These are phyloP conservation scores for Embiotoca jacksoni DNA, from an alignment of 2,113 vertebrate genomes.

Conservation along the genomic window DNA sequence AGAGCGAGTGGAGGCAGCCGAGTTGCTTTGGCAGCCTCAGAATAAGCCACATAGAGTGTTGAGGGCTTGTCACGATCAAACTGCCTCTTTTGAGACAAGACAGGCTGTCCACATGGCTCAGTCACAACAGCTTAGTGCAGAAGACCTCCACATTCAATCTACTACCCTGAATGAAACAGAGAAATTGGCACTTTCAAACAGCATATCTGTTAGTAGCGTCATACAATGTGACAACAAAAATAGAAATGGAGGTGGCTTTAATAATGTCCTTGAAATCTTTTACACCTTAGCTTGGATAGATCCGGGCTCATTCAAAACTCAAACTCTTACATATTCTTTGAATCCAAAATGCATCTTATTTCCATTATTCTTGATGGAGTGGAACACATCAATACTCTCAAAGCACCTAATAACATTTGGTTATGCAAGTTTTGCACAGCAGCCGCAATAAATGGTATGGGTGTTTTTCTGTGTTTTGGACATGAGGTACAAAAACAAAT, in stretches of 20 bases:
- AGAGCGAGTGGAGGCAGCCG: constrained; percentile 73
- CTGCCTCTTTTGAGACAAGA: constrained; percentile 69
- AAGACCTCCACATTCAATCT: constrained; percentile 59
- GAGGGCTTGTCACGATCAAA: constrained; percentile 77
- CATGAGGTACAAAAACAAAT: background rate
- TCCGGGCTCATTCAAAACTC: constrained; percentile 33
- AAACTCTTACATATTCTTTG: background rate
- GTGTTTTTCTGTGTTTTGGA: background rate
- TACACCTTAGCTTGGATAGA: background rate
- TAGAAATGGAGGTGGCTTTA: constrained; percentile 33
- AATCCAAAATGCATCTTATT: constrained; percentile 5
- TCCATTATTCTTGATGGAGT: background rate
- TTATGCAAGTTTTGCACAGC: background rate
- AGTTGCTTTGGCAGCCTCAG: constrained; percentile 72
- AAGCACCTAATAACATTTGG: background rate
- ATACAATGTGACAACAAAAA: constrained; percentile 1
- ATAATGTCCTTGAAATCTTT: constrained; percentile 58
- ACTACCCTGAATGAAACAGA: constrained; percentile 39
- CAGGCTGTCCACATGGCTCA: constrained; percentile 74
- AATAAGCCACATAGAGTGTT: constrained; percentile 64
- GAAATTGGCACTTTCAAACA: constrained; percentile 54
- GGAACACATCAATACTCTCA: background rate
- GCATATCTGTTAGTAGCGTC: constrained; percentile 21
- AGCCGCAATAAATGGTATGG: background rate
- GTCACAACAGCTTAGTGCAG: constrained; percentile 59